Conservation (phyloP, 2,797 vertebrate species). For the Buceros bicornis region DNA sequence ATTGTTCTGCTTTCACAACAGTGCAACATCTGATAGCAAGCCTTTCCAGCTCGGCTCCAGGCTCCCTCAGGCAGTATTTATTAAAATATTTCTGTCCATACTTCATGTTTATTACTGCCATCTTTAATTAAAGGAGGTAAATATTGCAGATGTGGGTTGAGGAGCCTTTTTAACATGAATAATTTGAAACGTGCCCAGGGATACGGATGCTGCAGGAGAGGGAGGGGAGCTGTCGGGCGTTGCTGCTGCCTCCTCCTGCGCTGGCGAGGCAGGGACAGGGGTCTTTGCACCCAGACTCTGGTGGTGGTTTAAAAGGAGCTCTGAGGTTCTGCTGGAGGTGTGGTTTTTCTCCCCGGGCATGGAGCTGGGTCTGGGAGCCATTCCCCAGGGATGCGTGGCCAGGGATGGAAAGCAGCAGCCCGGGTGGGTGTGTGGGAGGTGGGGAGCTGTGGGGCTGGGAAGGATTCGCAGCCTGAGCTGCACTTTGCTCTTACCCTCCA, state of each 20-base stretch:
- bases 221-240: background rate
- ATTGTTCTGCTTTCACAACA: background rate
- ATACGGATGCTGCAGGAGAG: background rate
- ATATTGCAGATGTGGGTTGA: background rate
- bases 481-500: accelerated
- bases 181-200: background rate
- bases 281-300: background rate
- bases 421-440: background rate
- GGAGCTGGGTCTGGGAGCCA: background rate
- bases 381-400: accelerated
- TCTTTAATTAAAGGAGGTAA: conserved; percentile 71
- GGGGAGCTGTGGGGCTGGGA: background rate
- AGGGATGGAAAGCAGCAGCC: background rate
- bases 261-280: background rate
- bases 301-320: background rate
- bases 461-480: background rate
- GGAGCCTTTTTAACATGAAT: conserved; percentile 13
- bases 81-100: conserved; percentile 1
- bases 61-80: background rate
- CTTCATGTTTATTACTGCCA: conserved; percentile 51
- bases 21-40: background rate
- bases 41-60: background rate
- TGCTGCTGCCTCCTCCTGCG: background rate
- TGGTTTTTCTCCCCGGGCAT: accelerated
- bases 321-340: background rate